These are phyloP conservation scores for Trididemnum miniatum DNA, from an alignment of 23 tunicate species.

Conservation along the genomic window DNA sequence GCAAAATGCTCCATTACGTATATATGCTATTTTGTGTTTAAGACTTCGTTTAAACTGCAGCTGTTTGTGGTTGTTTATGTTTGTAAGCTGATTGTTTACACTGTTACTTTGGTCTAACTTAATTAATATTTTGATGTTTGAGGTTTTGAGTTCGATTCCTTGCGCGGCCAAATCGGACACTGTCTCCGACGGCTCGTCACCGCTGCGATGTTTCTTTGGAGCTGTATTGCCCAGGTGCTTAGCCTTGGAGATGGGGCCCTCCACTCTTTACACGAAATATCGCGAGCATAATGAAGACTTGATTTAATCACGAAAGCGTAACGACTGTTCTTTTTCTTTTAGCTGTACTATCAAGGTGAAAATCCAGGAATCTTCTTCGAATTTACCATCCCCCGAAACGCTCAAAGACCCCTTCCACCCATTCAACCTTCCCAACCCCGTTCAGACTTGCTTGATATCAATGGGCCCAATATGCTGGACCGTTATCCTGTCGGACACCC, in stretches of 20 bases:
- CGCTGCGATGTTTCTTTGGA: not conserved
- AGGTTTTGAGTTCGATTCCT: not conserved
- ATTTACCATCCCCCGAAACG: conserved; percentile 36
- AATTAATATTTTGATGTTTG: no score
- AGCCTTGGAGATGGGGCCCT: not conserved
- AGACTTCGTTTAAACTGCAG: no score
- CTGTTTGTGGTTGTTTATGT: no score
- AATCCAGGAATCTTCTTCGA: conserved; percentile 68
- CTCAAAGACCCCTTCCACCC: not conserved
- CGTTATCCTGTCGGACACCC: not conserved
- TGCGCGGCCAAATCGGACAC: not conserved
- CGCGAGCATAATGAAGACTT: not conserved
- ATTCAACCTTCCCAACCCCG: not conserved
- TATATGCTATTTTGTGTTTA: no score
- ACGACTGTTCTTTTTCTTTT: conserved; percentile 19
- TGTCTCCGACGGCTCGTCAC: not conserved
- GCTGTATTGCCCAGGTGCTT: not conserved
- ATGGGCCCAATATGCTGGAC: conserved; percentile 15
- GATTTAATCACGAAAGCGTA: not conserved
- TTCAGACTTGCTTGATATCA: not conserved
- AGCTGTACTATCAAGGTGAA: conserved; percentile 51
- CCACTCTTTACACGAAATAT: not conserved
- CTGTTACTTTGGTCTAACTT: no score
- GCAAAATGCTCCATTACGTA: no score
- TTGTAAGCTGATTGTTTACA: no score